Percentiles rank a stretch among this genome's conserved stretches.
Evolutionary conservation across 37 sponge, comb jelly and placozoan genomes (phyloP).

Genomic region (Agelas oroides): DNA sequence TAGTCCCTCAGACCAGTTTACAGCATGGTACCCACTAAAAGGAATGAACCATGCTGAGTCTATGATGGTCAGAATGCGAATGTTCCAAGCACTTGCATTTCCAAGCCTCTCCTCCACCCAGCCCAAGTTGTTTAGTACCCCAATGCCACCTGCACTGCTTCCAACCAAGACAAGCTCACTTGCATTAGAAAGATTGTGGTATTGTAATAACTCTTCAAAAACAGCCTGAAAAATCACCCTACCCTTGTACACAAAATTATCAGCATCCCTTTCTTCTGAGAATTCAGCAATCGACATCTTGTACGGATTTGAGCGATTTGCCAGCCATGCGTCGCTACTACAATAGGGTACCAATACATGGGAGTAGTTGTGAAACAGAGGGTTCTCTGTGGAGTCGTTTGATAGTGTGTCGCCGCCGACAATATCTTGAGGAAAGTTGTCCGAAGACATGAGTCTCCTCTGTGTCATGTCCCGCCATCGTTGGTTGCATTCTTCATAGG

Average conservation of each 20-base stretch:
- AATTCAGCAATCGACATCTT: neutral
- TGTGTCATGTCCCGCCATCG: conserved; percentile 13
- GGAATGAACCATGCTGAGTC: conserved; percentile 81
- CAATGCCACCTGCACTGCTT: conserved; percentile 73
- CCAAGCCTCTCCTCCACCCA: conserved; percentile 37
- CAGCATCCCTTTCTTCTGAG: neutral
- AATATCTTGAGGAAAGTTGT: neutral
- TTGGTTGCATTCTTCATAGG: conserved; percentile 61
- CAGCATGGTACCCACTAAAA: conserved; percentile 23
- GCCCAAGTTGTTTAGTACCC: conserved; percentile 56
- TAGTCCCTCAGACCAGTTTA: conserved; percentile 2
- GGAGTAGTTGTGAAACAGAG: conserved; percentile 44
- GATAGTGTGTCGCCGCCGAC: conserved; percentile 68
- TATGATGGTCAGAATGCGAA: conserved; percentile 34
- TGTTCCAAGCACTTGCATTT: neutral
- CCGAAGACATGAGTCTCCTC: conserved; percentile 58
- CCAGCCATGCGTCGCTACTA: conserved; percentile 75
- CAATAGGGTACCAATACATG: conserved; percentile 82
- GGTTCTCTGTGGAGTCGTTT: conserved; percentile 30
- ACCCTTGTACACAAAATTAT: conserved; percentile 58
- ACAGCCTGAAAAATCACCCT: conserved; percentile 47
- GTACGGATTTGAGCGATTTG: conserved; percentile 21
- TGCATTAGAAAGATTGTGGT: conserved; percentile 27
- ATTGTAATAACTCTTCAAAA: conserved; percentile 29
- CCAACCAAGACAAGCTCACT: conserved; percentile 66